These are phyloP conservation scores for Coelopa frigida DNA, from an alignment of 1,140 invertebrate species.

Conservation along the genomic window DNA sequence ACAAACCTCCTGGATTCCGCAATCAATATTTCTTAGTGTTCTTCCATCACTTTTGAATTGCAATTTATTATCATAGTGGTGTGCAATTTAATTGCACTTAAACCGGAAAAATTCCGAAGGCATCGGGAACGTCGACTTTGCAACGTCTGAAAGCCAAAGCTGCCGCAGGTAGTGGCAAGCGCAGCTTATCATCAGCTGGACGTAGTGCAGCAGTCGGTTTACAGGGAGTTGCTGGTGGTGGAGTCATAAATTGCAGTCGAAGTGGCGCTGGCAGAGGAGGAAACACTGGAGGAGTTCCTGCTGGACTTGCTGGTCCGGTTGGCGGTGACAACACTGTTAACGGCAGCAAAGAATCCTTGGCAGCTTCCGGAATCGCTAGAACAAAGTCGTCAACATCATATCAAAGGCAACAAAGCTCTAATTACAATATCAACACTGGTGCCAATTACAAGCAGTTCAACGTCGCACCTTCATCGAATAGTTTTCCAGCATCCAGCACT, in stretches of 20 bases:
- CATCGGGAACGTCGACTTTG: constrained; percentile 34
- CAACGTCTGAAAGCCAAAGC: constrained; percentile 43
- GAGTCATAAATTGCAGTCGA: background rate
- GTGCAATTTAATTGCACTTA: constrained; percentile 5
- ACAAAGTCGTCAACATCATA: too few relatives aligned
- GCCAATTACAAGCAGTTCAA: constrained; percentile 12
- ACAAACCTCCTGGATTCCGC: too few relatives aligned
- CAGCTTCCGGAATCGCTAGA: too few relatives aligned
- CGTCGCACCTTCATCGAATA: background rate
- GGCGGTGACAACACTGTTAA: constrained; percentile 3
- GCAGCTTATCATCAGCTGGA: constrained; percentile 33
- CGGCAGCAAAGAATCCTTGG: too few relatives aligned
- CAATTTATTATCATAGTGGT: too few relatives aligned
- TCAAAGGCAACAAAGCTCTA: constrained; percentile 9
- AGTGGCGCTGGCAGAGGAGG: background rate
- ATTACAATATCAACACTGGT: constrained; percentile 12
- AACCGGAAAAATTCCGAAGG: constrained; percentile 36
- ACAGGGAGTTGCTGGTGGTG: background rate
- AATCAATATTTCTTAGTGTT: too few relatives aligned
- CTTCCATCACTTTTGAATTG: too few relatives aligned
- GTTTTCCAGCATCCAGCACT: constrained; percentile 1
- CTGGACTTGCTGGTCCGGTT: background rate
- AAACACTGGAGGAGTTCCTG: background rate
- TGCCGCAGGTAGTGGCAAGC: constrained; percentile 18
- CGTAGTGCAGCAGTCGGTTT: constrained; percentile 26